A percentile compares a stretch with the other conserved stretches of the same genome.
These are phyloP conservation scores for Ctenodactylus gundi DNA, from an alignment of 2,113 vertebrate genomes.

Conservation along the genomic window DNA sequence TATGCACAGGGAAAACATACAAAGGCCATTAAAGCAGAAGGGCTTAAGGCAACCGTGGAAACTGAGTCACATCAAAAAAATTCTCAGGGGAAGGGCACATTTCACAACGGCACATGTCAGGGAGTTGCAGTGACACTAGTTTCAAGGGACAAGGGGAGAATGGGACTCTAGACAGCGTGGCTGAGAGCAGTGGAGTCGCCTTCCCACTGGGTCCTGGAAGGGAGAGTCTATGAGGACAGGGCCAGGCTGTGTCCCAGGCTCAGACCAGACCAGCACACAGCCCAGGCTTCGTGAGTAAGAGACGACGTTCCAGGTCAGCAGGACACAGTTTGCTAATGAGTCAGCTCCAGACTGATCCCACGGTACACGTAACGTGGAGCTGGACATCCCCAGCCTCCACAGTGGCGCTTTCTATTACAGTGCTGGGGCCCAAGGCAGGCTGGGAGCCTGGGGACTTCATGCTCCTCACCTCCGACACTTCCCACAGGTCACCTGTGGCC, in stretches of 20 bases:
- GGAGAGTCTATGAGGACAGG: too few species aligned
- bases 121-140: too few species aligned
- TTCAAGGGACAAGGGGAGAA: background rate
- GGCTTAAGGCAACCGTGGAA: background rate
- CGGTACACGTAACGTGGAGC: too few species aligned
- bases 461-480: background rate
- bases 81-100: background rate
- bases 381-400: too few species aligned
- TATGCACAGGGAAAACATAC: background rate
- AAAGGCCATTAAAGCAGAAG: background rate
- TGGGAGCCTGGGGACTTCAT: background rate
- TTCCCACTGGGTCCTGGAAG: background rate
- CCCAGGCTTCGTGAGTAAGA: too few species aligned
- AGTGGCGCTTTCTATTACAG: background rate
- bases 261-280: background rate
- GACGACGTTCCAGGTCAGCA: too few species aligned
- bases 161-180: background rate
- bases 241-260: rapidly evolving
- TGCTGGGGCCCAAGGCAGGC: too few species aligned
- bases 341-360: background rate
- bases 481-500: background rate
- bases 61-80: background rate
- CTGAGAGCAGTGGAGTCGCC: background rate
- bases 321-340: background rate
- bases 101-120: background rate